Base-by-base conservation (phyloP, 2,888 invertebrate species). In the Anthophora plumipes region DNA sequence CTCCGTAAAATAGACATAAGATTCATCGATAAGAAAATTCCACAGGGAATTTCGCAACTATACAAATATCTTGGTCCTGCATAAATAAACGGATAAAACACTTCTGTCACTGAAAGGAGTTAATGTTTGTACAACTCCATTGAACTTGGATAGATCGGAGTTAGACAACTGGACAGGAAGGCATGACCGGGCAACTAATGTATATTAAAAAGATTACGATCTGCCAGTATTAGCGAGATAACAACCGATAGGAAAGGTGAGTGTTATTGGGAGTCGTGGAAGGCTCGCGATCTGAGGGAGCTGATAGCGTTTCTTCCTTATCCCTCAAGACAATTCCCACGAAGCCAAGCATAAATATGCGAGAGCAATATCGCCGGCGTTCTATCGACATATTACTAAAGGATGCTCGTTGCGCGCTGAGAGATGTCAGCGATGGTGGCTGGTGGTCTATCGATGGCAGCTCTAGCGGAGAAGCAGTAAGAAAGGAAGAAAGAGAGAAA, bases 301-400 rank as follows among this genome's bases (percentile, higher is more conserved):
- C 22, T 66, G 70, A 83, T 83, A 83, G 59, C 54, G 69, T 83
- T 81, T 50, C 52, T 63, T 71, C 61, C 64, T 79, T 78, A 78
- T 76, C 75, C 80, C n/a, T 61, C 64, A 75, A 67, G 74, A 72
- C 80, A 73, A 87, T 87, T 88, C 88, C 82, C 84, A 88, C 86
- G 83, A 61, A 75, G 70, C 57, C 74, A 61, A 70, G 75, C 81
- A 86, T 83, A 83, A 88, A 86, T 86, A 85, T 83, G 84, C 82
- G 82, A 82, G 80, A 76, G 85, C 79, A 84, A 85, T 84, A 85
- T 84, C 80, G 78, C 48, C 70, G 76, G 69, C 77, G 77, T 85
- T 73, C 87, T 87, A 86, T 86, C 85, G 76, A 85, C 80, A 77
- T 78, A 87, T 85, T 82, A 74, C 78, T 80, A 66, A 20, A 55